Conservation (phyloP, 2,888 invertebrate genomes). For the Perdita meconis region DNA sequence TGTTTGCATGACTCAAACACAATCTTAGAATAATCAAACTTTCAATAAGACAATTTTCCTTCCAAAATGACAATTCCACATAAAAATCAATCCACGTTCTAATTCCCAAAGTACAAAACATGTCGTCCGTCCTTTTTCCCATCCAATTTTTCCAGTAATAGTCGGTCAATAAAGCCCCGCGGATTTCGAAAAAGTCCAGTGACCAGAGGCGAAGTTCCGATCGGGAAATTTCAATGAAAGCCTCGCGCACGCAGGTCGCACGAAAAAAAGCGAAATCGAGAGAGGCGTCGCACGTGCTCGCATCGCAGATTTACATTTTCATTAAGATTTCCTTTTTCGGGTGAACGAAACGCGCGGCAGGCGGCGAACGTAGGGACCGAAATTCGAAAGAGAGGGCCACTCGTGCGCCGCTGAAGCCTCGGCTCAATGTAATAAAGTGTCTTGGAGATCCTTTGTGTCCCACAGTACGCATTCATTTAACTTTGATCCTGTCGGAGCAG, state of each 20-base stretch:
- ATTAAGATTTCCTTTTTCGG: slow-evolving; percentile 57
- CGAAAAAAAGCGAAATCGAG: slow-evolving; percentile 14
- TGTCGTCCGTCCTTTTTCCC: no score
- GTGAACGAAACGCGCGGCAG: slow-evolving; percentile 39
- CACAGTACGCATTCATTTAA: slow-evolving; percentile 66
- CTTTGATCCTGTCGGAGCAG: slow-evolving; percentile 61
- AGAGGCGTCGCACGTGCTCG: slow-evolving; percentile 35
- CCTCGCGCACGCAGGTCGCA: background rate
- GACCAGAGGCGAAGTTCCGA: background rate
- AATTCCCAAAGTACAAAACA: no score
- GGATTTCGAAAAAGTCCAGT: background rate
- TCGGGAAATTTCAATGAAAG: background rate
- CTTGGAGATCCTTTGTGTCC: slow-evolving; percentile 58
- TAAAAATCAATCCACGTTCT: no score
- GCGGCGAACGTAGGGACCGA: slow-evolving; percentile 25
- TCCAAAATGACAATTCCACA: no score
- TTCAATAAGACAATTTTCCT: no score
- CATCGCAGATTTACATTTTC: slow-evolving; percentile 62
- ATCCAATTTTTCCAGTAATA: background rate
- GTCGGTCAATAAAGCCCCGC: background rate
- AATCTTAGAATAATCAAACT: no score
- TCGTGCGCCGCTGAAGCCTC: slow-evolving; percentile 30
- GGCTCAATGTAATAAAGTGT: slow-evolving; percentile 63
- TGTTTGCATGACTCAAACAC: no score
- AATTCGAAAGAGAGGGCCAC: slow-evolving; percentile 30